phyloP scores from a whole-genome alignment of 2,888 invertebrate species.

The Eupeodes luniger region DNA sequence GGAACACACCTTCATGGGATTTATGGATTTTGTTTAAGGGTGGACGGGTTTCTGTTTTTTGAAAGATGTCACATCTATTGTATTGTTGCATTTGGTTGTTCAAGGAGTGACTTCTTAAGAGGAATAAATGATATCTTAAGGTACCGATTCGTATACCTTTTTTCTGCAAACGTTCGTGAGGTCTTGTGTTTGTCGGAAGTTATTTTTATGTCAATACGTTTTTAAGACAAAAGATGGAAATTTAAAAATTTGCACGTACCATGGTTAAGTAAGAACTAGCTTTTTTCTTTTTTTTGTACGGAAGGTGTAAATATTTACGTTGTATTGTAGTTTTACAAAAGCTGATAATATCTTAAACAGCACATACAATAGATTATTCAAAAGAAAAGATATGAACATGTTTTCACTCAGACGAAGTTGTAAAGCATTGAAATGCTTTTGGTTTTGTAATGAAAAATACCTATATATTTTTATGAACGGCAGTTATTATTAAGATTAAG shows the following conservation, averaged over 20 bases:
- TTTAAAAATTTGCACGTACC: background rate
- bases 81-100: conserved; percentile 34
- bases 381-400: no score
- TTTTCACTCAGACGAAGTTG: no score
- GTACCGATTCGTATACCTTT: background rate
- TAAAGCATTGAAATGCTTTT: no score
- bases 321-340: no score
- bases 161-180: background rate
- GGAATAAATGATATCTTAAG: conserved; percentile 23
- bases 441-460: no score
- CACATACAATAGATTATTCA: no score
- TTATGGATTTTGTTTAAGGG: conserved; percentile 47
- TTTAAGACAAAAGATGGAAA: background rate
- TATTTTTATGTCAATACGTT: background rate
- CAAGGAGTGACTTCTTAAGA: conserved; percentile 58
- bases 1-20: conserved; percentile 34
- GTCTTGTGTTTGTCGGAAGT: background rate
- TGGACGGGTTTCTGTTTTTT: conserved; percentile 48
- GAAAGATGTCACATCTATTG: conserved; percentile 37
- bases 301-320: no score
- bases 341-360: no score
- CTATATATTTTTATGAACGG: no score
- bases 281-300: background rate
- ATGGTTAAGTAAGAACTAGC: background rate
- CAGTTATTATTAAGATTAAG: no score